Evolutionary conservation across 1,140 invertebrate genomes (phyloP), one percentile per base, ranked within the genome.

Genomic region (Papilio xuthus): DNA sequence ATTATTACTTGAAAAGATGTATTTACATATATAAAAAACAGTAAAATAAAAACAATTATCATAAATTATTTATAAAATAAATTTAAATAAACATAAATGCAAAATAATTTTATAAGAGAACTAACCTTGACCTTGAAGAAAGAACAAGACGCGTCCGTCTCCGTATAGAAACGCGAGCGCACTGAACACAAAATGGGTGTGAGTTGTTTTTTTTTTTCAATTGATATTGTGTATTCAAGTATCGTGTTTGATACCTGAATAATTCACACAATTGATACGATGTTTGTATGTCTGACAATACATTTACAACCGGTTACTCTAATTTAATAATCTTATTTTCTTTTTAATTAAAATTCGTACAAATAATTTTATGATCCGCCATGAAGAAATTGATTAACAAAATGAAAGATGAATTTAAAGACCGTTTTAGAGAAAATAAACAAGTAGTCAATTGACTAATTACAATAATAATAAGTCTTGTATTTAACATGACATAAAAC

Each of bases 141-240:
- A 6, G 20, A 12, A 32, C 12, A 28, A 67, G 1, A 32, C 60
- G 32, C 60, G 26, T 28, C 23, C 26, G 26, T 32, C 26, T 13
- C 13, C 1, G 26, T 18, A 0, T 8, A 67, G 26, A 23, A 32
- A 32, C 26, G 60, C 60, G 60, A 15, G 15, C 60, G 18, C 12
- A 67, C 60, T 67, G 60, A 53, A 2, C 32, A 37, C 13, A 2
- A 10, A 53, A 20, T 20, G n/a, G n/a, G n/a, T n/a, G n/a, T n/a
- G 50, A 53, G 50, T 53, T 53, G 47, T 50, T 60, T 4, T 18
- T 67, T 63, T 63, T 63, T 67, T 60, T 60, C 10, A 67, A 67
- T 67, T 28, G 60, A 26, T 0, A 60, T 60, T 60, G 23, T 60
- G 53, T 23, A 28, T 60, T 60, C 56, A 60, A 26, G 26, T 32